phyloP scores from a whole-genome alignment of 2,113 vertebrate species.

The Pimephales promelas region DNA sequence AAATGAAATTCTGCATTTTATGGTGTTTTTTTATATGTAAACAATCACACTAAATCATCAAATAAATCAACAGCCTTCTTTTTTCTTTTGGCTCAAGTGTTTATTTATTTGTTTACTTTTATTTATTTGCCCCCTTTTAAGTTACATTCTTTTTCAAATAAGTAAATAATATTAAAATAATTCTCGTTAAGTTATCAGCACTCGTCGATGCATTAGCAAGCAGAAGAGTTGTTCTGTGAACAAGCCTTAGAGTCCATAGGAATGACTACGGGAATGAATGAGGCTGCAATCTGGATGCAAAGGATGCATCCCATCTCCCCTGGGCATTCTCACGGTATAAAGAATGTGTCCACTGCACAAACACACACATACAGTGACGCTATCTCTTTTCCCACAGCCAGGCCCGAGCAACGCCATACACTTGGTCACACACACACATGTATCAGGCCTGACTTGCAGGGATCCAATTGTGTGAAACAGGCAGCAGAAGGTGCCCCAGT shows the following conservation, averaged over 20 bases:
- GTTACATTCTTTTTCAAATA: no score
- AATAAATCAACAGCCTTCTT: no score
- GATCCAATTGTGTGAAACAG: slow-evolving; percentile 67
- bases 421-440: slow-evolving; percentile 42
- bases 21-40: no score
- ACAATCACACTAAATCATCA: no score
- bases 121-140: no score
- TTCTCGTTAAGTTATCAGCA: not conserved
- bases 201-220: not conserved
- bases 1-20: no score
- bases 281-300: slow-evolving; percentile 28
- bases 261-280: slow-evolving; percentile 19
- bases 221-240: not conserved
- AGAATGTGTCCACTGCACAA: slow-evolving; percentile 70
- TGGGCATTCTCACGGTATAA: slow-evolving; percentile 69
- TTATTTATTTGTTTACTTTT: no score
- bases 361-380: slow-evolving; percentile 48
- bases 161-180: not conserved
- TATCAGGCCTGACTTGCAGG: slow-evolving; percentile 67
- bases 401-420: slow-evolving; percentile 1
- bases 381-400: slow-evolving; percentile 43
- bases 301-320: slow-evolving; percentile 62
- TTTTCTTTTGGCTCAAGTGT: no score
- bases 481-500: slow-evolving; percentile 77
- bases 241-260: slow-evolving; percentile 14